Conservation (phyloP, 2,888 invertebrate species). For the Oscheius sp. region DNA sequence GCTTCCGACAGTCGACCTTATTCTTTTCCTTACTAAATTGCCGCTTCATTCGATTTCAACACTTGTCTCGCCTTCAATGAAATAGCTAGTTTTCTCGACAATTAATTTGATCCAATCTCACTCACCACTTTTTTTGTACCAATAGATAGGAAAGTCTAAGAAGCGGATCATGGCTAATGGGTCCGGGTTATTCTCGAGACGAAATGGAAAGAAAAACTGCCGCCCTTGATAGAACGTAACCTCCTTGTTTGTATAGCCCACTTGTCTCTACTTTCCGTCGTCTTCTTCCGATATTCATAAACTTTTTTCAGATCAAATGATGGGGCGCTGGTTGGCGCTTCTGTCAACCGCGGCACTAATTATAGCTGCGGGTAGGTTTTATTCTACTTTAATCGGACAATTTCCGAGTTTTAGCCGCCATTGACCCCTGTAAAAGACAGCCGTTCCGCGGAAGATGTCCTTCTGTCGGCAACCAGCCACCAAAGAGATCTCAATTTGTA, state of each 20-base stretch:
- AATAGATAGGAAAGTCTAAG: neutral
- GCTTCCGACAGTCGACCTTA: conserved; percentile 23
- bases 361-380: conserved; percentile 28
- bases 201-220: conserved; percentile 5
- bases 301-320: conserved; percentile 23
- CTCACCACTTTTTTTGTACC: neutral
- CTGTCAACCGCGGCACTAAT: conserved; percentile 31
- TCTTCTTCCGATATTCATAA: neutral
- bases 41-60: conserved; percentile 15
- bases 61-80: neutral
- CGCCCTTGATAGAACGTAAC: neutral
- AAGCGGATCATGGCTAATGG: neutral
- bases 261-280: neutral
- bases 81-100: neutral
- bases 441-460: conserved; percentile 67
- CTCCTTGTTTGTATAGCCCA: conserved; percentile 7
- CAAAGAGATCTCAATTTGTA: conserved; percentile 69
- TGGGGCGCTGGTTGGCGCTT: conserved; percentile 47
- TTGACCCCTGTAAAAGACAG: conserved; percentile 69
- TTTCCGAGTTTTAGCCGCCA: conserved; percentile 36
- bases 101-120: neutral
- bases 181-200: neutral
- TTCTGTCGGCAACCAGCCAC: conserved; percentile 53
- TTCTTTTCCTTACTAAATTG: conserved; percentile 17
- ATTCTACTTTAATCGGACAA: neutral